Conservation (phyloP, 2,888 invertebrate species). For the Margaritifera margaritifera region DNA sequence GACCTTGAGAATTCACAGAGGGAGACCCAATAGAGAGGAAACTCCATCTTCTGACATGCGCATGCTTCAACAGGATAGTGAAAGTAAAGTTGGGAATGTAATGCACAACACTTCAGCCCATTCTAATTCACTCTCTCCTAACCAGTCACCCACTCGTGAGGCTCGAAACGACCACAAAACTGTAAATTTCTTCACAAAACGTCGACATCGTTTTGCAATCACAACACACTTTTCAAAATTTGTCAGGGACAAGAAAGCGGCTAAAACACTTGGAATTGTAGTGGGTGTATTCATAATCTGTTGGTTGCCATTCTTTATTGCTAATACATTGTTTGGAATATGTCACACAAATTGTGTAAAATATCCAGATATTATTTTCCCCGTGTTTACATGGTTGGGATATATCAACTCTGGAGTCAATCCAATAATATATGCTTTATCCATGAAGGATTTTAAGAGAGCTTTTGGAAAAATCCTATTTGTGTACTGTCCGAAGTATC, state of each 20-base stretch:
- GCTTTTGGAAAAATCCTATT: constrained; percentile 93
- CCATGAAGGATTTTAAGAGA: constrained; percentile 92
- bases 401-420: constrained; percentile 72
- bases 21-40: constrained; percentile 77
- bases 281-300: constrained; percentile 97
- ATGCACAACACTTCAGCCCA: too few species aligned
- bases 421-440: constrained; percentile 97
- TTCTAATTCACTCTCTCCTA: too few species aligned
- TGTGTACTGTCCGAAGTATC: constrained; percentile 62
- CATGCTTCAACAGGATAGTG: too few species aligned
- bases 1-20: constrained; percentile 93
- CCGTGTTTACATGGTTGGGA: constrained; percentile 70
- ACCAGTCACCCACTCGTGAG: not conserved
- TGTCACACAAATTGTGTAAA: constrained; percentile 78
- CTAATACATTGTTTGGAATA: constrained; percentile 93
- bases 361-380: constrained; percentile 59
- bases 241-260: constrained; percentile 97
- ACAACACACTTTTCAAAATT: constrained; percentile 94
- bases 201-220: constrained; percentile 82
- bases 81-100: too few species aligned
- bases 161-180: constrained; percentile 22
- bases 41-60: constrained; percentile 28
- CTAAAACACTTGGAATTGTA: constrained; percentile 95
- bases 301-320: constrained; percentile 96
- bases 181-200: constrained; percentile 49